Percentiles rank a stretch among this genome's conserved stretches.
These are phyloP conservation scores for Vicugna pacos DNA, from an alignment of 2,113 vertebrate species.

Conservation along the genomic window DNA sequence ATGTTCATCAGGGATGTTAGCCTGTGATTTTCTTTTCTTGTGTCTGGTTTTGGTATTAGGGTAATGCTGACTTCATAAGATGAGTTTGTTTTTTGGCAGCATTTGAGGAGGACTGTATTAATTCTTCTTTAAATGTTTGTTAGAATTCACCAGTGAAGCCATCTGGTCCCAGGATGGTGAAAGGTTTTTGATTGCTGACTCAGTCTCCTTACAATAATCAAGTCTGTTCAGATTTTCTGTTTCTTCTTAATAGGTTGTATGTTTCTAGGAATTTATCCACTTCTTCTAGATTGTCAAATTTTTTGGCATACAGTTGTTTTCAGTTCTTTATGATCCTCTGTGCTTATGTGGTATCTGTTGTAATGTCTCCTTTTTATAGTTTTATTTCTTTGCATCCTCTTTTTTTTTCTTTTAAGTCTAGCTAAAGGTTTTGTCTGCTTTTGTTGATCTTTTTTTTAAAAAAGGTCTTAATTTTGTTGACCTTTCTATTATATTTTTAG, in stretches of 20 bases:
- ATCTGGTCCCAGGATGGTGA: not conserved
- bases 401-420: not conserved
- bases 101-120: not conserved
- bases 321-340: not conserved
- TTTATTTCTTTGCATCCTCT: not conserved
- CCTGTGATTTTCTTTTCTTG: not conserved
- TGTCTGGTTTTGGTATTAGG: not conserved
- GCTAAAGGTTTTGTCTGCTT: not conserved
- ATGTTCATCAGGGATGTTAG: not conserved
- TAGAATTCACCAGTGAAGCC: slow-evolving; percentile 3
- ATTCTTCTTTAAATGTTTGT: not conserved
- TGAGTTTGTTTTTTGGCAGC: not conserved
- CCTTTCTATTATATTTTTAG: not conserved
- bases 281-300: not conserved
- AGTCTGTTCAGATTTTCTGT: not conserved
- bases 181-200: not conserved
- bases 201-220: not conserved
- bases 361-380: not conserved
- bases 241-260: not conserved
- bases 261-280: not conserved
- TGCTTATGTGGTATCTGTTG: not conserved
- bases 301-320: not conserved
- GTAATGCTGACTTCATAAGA: not conserved
- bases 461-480: not conserved
- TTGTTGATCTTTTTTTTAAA: not conserved